Percentiles rank a stretch among this genome's conserved stretches.
phyloP scores from a whole-genome alignment of 2,113 vertebrate species.

The Ptilorrhoa leucosticta region DNA sequence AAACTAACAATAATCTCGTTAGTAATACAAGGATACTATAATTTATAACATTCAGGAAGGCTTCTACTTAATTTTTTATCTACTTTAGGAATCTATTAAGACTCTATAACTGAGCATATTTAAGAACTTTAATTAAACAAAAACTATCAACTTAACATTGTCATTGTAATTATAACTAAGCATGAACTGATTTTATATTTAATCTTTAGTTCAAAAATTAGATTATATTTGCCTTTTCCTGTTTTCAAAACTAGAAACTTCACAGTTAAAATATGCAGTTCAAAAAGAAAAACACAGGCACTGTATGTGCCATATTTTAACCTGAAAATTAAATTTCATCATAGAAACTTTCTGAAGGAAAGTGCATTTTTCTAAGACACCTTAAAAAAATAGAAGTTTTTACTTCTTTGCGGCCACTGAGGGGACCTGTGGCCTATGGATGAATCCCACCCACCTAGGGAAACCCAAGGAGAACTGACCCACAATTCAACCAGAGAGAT shows the following conservation, averaged over 20 bases:
- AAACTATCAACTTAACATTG: not conserved
- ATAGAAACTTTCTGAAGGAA: not conserved
- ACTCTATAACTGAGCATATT: not conserved
- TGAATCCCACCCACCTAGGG: accelerated
- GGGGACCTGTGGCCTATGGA: accelerated
- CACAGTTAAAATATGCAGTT: not conserved
- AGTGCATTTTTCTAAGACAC: not conserved
- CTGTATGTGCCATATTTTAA: not conserved
- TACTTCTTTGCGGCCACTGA: not conserved
- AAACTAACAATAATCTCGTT: not conserved
- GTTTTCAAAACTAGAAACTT: not conserved
- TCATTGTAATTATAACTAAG: not conserved
- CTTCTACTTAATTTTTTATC: not conserved
- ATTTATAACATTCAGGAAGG: not conserved
- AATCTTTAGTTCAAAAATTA: not conserved
- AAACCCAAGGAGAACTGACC: not conserved
- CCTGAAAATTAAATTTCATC: not conserved
- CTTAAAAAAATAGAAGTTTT: not conserved
- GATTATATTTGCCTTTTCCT: not conserved
- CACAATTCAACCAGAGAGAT: not conserved
- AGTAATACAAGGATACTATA: not conserved
- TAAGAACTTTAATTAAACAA: not conserved
- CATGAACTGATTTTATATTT: not conserved
- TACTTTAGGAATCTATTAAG: not conserved
- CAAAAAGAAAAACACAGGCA: not conserved